These are phyloP conservation scores for Mizuhopecten yessoensis DNA, from an alignment of 1,140 invertebrate genomes.

Conservation along the genomic window DNA sequence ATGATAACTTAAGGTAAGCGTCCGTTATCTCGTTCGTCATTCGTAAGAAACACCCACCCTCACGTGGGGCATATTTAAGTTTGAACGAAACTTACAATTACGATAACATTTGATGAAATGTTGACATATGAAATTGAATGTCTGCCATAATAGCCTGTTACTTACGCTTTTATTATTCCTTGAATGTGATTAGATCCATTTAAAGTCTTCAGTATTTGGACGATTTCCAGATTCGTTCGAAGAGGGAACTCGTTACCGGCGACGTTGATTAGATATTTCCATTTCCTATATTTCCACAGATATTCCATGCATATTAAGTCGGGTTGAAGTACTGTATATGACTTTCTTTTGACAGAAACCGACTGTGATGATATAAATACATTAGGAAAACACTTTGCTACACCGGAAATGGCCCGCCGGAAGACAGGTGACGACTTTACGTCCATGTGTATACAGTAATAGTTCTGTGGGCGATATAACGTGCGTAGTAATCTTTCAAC, in stretches of 20 bases:
- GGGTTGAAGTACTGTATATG: conserved; percentile 70
- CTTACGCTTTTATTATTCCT: conserved; percentile 58
- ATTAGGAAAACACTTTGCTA: conserved; percentile 72
- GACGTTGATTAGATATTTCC: conserved; percentile 81
- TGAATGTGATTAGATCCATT: conserved; percentile 75
- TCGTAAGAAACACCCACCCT: too few species aligned
- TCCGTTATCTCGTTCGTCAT: too few species aligned
- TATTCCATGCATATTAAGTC: conserved; percentile 77
- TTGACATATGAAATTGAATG: too few species aligned
- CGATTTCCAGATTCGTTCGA: conserved; percentile 77
- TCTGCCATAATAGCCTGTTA: too few species aligned
- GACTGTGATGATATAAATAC: conserved; percentile 68
- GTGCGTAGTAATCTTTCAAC: conserved; percentile 72
- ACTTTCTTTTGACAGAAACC: conserved; percentile 66
- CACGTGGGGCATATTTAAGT: too few species aligned
- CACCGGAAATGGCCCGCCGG: conserved; percentile 50
- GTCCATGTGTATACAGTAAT: conserved; percentile 79
- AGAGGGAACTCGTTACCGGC: conserved; percentile 81
- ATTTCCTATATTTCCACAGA: conserved; percentile 68
- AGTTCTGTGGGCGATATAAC: conserved; percentile 77
- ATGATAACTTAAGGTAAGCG: too few species aligned
- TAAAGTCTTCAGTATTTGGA: conserved; percentile 71
- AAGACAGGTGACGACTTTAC: conserved; percentile 55
- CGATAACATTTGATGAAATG: too few species aligned
- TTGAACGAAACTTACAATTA: too few species aligned